Evolutionary conservation across 2,113 vertebrate species (phyloP).

Genomic region (Oncorhynchus keta): DNA sequence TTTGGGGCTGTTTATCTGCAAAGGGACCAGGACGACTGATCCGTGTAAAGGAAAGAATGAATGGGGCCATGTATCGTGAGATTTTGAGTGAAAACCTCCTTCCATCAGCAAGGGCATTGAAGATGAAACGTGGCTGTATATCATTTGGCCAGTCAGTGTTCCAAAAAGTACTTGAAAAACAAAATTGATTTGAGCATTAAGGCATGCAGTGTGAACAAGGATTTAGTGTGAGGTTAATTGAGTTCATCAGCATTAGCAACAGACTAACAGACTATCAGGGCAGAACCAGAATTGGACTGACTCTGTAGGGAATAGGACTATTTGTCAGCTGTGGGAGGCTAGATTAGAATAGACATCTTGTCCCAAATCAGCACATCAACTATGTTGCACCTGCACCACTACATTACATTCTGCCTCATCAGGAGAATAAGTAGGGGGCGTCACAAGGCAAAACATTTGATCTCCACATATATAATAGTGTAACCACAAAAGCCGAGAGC

Average conservation of each 20-base stretch:
- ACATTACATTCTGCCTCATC: background rate
- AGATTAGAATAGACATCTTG: background rate
- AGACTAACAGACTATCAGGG: background rate
- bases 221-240: background rate
- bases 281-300: background rate
- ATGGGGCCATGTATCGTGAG: no score
- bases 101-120: no score
- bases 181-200: constrained; percentile 17
- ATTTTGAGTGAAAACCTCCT: no score
- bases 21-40: no score
- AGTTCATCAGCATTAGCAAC: no score
- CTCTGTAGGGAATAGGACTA: background rate
- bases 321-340: background rate
- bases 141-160: no score
- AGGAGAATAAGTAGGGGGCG: background rate
- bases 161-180: no score
- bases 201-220: constrained; percentile 12
- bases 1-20: no score
- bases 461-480: constrained; percentile 38
- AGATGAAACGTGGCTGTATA: no score
- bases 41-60: no score
- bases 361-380: no score
- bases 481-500: constrained; percentile 23
- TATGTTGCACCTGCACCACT: no score
- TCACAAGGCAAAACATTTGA: background rate